phyloP scores from a whole-genome alignment of 2,113 vertebrate genomes.

The Acinonyx jubatus region DNA sequence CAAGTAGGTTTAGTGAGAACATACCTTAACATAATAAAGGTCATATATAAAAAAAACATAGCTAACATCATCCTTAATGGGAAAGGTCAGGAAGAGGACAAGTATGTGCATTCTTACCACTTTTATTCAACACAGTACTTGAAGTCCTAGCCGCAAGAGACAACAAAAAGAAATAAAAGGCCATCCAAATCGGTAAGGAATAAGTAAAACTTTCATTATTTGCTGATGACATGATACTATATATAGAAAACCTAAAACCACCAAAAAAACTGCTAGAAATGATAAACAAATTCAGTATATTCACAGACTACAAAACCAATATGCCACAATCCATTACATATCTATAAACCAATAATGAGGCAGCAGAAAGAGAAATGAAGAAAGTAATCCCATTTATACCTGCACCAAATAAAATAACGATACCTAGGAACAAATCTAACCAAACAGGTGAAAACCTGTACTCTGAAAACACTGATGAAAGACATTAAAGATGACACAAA shows the following conservation, averaged over 20 bases:
- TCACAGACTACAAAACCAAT: neutral
- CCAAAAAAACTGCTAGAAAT: neutral
- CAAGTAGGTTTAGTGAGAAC: neutral
- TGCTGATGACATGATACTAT: neutral
- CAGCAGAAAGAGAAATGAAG: neutral
- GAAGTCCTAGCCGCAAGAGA: neutral
- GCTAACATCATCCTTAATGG: neutral
- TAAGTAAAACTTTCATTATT: neutral
- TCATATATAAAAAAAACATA: neutral
- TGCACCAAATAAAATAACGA: neutral
- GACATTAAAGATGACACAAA: neutral
- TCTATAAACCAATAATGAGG: neutral
- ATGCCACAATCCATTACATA: neutral
- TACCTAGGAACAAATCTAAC: neutral
- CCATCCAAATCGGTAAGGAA: neutral
- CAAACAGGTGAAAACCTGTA: neutral
- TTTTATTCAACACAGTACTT: neutral
- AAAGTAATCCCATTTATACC: neutral
- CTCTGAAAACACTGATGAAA: neutral
- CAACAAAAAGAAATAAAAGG: neutral
- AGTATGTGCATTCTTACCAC: neutral
- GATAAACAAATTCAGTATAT: neutral
- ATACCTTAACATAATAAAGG: neutral
- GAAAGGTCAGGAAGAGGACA: neutral
- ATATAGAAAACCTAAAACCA: neutral